Base-by-base conservation (phyloP, 2,888 invertebrate genomes). In the Artemia sp. region DNA sequence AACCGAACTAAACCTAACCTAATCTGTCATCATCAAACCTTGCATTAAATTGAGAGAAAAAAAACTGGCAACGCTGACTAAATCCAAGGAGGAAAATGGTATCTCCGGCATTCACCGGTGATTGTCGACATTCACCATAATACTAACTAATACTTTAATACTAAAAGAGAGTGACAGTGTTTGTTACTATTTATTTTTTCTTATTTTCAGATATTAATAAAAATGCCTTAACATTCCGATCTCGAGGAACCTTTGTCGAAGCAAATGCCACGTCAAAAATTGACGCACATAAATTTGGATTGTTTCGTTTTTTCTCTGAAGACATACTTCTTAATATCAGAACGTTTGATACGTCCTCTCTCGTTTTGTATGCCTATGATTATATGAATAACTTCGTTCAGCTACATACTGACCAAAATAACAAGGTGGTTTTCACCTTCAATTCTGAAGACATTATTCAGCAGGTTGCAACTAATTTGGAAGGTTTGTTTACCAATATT, bases 331-430 rank as follows among this genome's bases (percentile, higher is more conserved):
- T 94, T 77, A 94, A 92, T 79, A 81, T 95, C 72, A 83, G 94
- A 74, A 94, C 94, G 0, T 91, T 91, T 76, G 89, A 89, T 75
- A 82, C 84, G 58, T 85, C 88, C 73, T 86, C 91, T 0, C 79
- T 94, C 74, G 86, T 94, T 19, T 80, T 94, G 9, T 94, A 94
- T 76, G 90, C 92, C 52, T 91, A 93, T 76, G 94, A 95, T 78
- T 88, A 93, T 78, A 81, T 90, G 71, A 93, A 93, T 77, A 95
- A 95, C 78, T 94, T 94, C 78, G 86, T 92, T 69, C 93, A 93
- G 78, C 79, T 93, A 51, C 90, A 89, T 78, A 85, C 92, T 72
- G 85, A 87, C 73, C 86, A 86, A 72, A 87, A 88, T 12, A 86
- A 86, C 10, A 84, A 86, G 79, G 87, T 92, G 50, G 86, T 90